phyloP scores from a whole-genome alignment of 2,888 invertebrate species.

The Campaea margaritaria region DNA sequence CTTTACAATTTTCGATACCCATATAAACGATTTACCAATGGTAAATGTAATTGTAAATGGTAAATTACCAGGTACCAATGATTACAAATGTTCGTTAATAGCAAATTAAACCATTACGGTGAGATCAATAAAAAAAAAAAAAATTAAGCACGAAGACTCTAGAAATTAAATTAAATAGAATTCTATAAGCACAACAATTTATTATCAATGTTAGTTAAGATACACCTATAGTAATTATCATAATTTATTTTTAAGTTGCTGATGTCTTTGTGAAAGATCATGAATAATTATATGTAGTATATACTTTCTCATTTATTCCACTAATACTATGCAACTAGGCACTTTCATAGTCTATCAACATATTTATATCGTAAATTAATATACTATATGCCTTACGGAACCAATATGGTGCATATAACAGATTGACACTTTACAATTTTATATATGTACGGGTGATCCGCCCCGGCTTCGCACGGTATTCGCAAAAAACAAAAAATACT shows the following conservation, averaged over 20 bases:
- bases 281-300: neutral
- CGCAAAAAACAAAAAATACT: too few species aligned
- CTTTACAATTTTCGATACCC: too few species aligned
- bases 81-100: neutral
- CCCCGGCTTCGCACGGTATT: too few species aligned
- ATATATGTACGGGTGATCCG: too few species aligned
- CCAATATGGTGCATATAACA: slow-evolving; percentile 2
- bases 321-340: slow-evolving; percentile 62
- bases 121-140: slow-evolving; percentile 5
- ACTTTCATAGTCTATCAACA: slow-evolving; percentile 57
- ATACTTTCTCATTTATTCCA: slow-evolving; percentile 20
- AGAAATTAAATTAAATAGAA: neutral
- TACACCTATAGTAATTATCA: neutral
- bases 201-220: neutral
- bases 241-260: slow-evolving; percentile 12
- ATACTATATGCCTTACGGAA: slow-evolving; percentile 6
- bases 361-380: slow-evolving; percentile 14
- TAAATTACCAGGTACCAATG: too few species aligned
- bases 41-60: too few species aligned
- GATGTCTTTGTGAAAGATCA: slow-evolving; percentile 12
- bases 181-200: neutral
- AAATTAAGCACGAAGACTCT: neutral
- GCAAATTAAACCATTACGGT: neutral
- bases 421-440: too few species aligned
- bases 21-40: too few species aligned